Evolutionary conservation across 2,797 vertebrate species (phyloP), one percentile per base, ranked within the genome.

Genomic region (Taenioides sp.): DNA sequence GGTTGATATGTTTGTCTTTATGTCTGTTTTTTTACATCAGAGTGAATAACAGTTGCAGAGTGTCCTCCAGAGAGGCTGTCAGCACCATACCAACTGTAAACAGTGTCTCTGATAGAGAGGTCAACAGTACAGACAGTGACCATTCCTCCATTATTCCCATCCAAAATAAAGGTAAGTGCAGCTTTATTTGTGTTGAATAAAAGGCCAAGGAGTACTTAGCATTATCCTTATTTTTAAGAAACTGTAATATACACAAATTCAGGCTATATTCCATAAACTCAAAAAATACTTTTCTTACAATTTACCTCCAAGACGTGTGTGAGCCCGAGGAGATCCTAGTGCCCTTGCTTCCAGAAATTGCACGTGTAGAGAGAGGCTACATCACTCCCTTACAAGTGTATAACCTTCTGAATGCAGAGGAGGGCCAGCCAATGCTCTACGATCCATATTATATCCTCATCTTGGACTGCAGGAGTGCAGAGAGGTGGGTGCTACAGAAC

Each of bases 371-470:
- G 67, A 77, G 77, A 76, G 89, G 88, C 55, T 89, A 90, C 28
- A 79, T 91, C 76, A 88, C 87, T 25, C 79, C 91, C 5, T 90
- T 90, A 75, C 91, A 91, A 74, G 90, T 84, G 20, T 89, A 88
- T 74, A 91, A 92, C 76, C 82, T 91, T 69, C 80, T 92, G 69
- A 92, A 87, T 0, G 87, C 85, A 22, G 91, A 92, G 83, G 90
- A 90, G 0, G 84, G 90, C 43, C 86, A 92, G 58, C 82, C 90
- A 0, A 82, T 89, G 17, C 71, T 90, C 25, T 84, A 87, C 18
- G 84, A 91, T 63, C 88, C 83, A 0, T 81, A 88, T 65, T 90
- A 91, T 40, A 92, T 92, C 22, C 90, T 92, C 63, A 86, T 91
- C 54, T 76, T 93, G 77, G 90, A 89, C 78, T 92, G 90, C 65